Conservation (phyloP, 2,888 invertebrate genomes). For the Noctua janthe region DNA sequence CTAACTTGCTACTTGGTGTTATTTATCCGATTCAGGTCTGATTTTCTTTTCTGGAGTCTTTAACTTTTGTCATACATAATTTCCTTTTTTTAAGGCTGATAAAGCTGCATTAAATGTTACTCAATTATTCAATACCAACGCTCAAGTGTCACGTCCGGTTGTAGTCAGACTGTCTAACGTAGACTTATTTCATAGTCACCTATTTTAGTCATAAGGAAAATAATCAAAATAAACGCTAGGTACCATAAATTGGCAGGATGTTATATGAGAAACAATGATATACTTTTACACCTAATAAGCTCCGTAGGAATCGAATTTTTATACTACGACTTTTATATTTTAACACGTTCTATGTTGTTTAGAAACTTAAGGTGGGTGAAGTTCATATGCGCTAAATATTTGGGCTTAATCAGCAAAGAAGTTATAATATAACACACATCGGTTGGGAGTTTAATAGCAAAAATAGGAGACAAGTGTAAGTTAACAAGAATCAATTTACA, state of each 20-base stretch:
- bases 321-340: background rate
- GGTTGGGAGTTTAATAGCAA: background rate
- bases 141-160: background rate
- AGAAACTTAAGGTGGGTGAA: background rate
- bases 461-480: background rate
- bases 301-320: background rate
- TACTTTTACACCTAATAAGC: background rate
- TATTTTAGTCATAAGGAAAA: slow-evolving; percentile 13
- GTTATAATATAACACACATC: background rate
- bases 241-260: background rate
- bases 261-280: background rate
- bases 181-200: background rate
- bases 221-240: background rate
- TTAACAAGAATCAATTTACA: slow-evolving; percentile 1
- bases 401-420: background rate
- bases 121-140: background rate
- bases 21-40: background rate
- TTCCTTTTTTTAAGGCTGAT: background rate
- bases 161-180: slow-evolving; percentile 7
- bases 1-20: background rate
- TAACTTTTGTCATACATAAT: background rate
- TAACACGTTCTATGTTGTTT: background rate
- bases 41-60: background rate
- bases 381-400: background rate
- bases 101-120: background rate